Evolutionary conservation across 2,797 vertebrate genomes (phyloP).

Genomic region (Spheniscus humboldti): DNA sequence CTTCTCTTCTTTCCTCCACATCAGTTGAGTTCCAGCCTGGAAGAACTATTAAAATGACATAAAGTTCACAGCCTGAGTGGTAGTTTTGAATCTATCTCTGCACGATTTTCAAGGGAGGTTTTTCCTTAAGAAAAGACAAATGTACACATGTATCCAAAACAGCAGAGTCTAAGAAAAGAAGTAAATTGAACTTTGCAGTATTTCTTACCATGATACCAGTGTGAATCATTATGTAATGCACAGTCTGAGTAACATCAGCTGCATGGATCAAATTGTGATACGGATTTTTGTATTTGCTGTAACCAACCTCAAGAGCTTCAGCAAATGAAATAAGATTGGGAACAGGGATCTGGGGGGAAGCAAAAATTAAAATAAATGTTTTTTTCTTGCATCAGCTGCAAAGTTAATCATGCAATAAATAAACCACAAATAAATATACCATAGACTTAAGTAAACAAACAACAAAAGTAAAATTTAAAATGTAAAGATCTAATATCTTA

Average conservation of each 20-base stretch:
- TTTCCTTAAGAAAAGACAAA: not conserved
- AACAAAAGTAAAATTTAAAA: not conserved
- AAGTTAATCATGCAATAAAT: not conserved
- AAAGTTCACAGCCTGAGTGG: not conserved
- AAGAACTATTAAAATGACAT: not conserved
- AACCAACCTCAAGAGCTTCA: slow-evolving; percentile 89
- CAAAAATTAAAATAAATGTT: not conserved
- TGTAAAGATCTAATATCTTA: not conserved
- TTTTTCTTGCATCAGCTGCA: not conserved
- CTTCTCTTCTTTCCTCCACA: not conserved
- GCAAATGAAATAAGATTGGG: slow-evolving; percentile 86
- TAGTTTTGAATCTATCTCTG: not conserved
- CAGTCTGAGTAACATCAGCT: slow-evolving; percentile 95
- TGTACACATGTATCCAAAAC: not conserved
- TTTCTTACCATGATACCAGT: slow-evolving; percentile 94
- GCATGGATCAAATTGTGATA: slow-evolving; percentile 98
- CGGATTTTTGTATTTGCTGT: slow-evolving; percentile 96
- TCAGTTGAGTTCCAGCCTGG: not conserved
- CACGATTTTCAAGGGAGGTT: not conserved
- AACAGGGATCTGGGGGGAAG: slow-evolving; percentile 86
- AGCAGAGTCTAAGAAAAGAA: not conserved
- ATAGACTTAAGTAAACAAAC: not conserved
- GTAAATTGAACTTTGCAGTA: not conserved
- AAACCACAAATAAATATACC: not conserved
- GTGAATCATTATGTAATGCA: slow-evolving; percentile 96